Percentiles rank a stretch among this genome's conserved stretches.
Conservation (phyloP, 2,113 vertebrate species). For the Megaptera novaeangliae region DNA sequence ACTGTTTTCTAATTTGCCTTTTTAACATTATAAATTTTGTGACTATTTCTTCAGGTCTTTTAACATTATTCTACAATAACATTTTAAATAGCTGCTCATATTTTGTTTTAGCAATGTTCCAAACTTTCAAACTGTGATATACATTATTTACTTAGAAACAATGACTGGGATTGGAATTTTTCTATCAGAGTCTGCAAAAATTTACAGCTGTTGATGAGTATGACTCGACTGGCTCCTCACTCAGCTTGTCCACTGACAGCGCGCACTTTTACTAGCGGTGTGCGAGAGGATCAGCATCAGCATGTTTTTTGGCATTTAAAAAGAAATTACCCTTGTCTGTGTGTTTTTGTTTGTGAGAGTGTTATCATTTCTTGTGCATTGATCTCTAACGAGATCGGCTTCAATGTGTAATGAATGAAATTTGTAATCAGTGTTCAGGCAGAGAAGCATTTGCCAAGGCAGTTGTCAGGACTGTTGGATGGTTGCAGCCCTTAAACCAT, state of each 20-base stretch:
- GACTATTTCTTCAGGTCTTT: background rate
- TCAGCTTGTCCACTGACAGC: background rate
- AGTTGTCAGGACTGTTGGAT: slow-evolving; percentile 62
- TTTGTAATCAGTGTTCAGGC: slow-evolving; percentile 29
- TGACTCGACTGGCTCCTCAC: background rate
- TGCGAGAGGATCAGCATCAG: background rate
- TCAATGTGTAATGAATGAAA: slow-evolving; percentile 60
- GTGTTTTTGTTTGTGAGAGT: background rate
- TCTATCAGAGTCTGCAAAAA: background rate
- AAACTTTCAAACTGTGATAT: background rate
- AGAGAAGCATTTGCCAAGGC: slow-evolving; percentile 57
- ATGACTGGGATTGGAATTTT: background rate
- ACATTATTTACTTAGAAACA: background rate
- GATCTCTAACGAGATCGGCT: slow-evolving; percentile 60
- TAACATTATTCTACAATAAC: background rate
- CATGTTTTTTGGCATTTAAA: slow-evolving; percentile 1
- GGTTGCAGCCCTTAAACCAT: slow-evolving; percentile 55
- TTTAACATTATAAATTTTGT: background rate
- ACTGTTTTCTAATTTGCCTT: background rate
- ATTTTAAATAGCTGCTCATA: background rate
- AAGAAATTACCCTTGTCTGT: background rate
- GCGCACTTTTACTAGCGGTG: background rate
- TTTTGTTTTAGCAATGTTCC: background rate
- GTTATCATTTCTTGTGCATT: slow-evolving; percentile 37
- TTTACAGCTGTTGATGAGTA: background rate